Base-by-base conservation (phyloP, 1,140 invertebrate species). In the Harpegnathos saltator region DNA sequence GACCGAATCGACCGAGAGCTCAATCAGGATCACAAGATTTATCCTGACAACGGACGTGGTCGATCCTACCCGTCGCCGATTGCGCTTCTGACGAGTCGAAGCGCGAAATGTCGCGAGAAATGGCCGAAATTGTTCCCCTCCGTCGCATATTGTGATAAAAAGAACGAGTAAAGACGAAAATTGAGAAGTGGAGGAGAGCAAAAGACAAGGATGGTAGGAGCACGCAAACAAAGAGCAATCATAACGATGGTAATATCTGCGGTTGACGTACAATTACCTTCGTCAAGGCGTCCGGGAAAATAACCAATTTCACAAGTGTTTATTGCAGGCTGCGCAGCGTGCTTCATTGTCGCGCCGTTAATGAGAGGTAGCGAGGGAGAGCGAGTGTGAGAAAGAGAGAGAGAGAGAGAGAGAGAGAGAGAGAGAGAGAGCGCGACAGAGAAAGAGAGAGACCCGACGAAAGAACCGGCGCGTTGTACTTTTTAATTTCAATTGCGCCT, bases 271-370 rank as follows among this genome's bases (percentile, higher is more conserved):
- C 85, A 91, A 91, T 89, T 89, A 89, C 87, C 83, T 86, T 89
- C 84, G 82, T 89, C 87, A 90, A 86, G 86, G 78, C 84, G 86
- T 71, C 88, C 85, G 85, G 85, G 86, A 93, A 92, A 92, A 92
- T 92, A 92, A 92, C 92, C 89, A 92, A 92, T 92, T 92, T 77
- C 87, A 91, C 78, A 91, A 91, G 91, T 91, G 91, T 92, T 92
- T 91, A 92, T 91, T 92, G 88, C 88, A 85, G 74, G 48, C 87
- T 58, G 84, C 65, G 11, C 38, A 54, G 59, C 84, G 80, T 73
- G 80, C 84, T 88, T 88, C 85, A 88, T 91, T 91, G 83, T 90
- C 87, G 54, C 61, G 15, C 71, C 88, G 75, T 90, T 91, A 89
- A 90, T 90, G 89, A 91, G 86, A 89, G 63, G 58, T 61, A 26